Evolutionary conservation across 1,140 invertebrate genomes (phyloP), one percentile per base, ranked within the genome.

Genomic region (Neotoxoptera formosana): DNA sequence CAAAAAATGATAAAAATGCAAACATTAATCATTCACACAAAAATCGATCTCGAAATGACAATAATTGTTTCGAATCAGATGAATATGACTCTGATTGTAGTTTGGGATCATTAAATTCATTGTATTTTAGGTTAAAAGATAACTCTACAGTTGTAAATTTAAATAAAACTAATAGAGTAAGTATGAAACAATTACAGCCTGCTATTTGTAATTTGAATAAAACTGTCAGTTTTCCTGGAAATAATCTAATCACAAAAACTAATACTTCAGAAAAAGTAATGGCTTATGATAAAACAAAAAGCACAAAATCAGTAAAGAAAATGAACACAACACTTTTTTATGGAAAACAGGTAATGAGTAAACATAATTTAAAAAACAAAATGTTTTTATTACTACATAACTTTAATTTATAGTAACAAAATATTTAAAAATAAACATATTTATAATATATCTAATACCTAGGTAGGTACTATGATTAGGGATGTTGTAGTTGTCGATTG

Each of bases 81-180:
- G 47, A 88, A 8, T 51, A 90, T 25, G 25, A 67, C 45, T 90
- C 56, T 7, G 89, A 90, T 67, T 90, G 89, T 17, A 90, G 89
- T 90, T 90, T 90, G 45, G 56, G 56, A 9, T 90, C 89, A 67
- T 30, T 67, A 30, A 90, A 67, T 17, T 90, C 89, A 45, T 7
- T 90, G 3, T 90, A 67, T 41, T 45, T 90, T 1, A 56, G 1
- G 11, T 56, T 89, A 89, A 89, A 89, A 0, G 9, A 89, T 23
- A 53, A 89, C 14, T 53, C 17, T 23, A 48, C n/a, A 67, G 2
- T 86, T 14, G 1, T 14, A 30, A 6, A 89, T 67, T 67, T 4
- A 41, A 36, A 30, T 56, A 56, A 9, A 14, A 41, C 9, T 14
- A 30, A 56, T 14, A 56, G 21, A 56, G 9, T 9, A 1, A 4